phyloP scores from a whole-genome alignment of 1,140 invertebrate genomes.

The Plectrocnemia conspersa region DNA sequence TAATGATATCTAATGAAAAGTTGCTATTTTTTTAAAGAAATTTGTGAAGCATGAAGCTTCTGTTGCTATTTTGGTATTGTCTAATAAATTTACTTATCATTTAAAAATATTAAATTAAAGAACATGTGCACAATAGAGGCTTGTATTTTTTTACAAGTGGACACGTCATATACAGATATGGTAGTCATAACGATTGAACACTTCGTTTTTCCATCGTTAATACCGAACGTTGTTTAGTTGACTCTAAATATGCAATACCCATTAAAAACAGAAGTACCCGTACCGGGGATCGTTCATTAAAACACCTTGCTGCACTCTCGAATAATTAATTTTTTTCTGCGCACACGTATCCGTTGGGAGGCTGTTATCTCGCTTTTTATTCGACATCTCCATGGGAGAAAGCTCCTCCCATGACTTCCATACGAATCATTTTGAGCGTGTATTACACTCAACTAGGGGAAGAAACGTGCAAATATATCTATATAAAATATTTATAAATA shows the following conservation, averaged over 20 bases:
- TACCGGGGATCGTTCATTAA: constrained; percentile 27
- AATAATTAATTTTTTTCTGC: constrained; percentile 35
- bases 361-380: constrained; percentile 17
- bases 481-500: too few species aligned
- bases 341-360: constrained; percentile 8
- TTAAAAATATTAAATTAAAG: background rate
- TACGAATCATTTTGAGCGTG: too few species aligned
- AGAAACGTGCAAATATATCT: too few species aligned
- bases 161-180: background rate
- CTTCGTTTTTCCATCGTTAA: background rate
- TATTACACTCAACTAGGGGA: too few species aligned
- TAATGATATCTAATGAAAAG: too few species aligned
- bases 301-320: constrained; percentile 26
- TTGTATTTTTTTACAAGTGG: too few species aligned
- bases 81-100: too few species aligned
- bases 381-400: background rate
- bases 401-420: too few species aligned
- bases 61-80: too few species aligned
- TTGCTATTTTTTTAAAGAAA: too few species aligned
- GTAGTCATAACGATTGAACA: background rate
- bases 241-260: constrained; percentile 31
- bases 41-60: too few species aligned
- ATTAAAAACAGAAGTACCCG: constrained; percentile 28
- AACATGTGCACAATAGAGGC: too few species aligned
- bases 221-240: background rate